A percentile compares a stretch with the other conserved stretches of the same genome.
Conservation (phyloP, 2,888 invertebrate species). For the Tenthredo amoena region DNA sequence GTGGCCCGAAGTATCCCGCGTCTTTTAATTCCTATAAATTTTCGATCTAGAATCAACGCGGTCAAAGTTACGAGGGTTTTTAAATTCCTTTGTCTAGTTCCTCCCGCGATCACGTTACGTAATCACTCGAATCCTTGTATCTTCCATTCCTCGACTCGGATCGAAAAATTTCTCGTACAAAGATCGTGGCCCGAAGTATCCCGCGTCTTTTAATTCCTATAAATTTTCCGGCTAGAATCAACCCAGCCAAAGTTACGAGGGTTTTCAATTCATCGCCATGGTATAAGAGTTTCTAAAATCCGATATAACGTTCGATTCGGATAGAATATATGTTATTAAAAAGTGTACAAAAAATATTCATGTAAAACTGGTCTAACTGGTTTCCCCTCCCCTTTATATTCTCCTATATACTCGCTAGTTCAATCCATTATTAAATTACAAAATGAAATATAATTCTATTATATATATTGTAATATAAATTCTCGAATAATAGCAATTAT, state of each 20-base stretch:
- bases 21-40: neutral
- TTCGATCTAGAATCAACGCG: neutral
- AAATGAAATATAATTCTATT: no score
- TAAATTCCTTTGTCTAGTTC: neutral
- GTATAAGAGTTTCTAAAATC: neutral
- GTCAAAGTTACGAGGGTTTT: neutral
- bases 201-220: neutral
- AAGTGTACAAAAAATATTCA: neutral
- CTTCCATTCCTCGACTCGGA: neutral
- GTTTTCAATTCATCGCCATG: no score
- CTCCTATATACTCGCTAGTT: neutral
- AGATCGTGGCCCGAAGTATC: neutral
- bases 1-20: neutral
- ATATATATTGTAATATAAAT: no score
- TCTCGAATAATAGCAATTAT: no score
- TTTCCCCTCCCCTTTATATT: neutral
- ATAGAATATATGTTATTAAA: neutral
- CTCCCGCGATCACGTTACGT: neutral
- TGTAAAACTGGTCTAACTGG: slow-evolving; percentile 4
- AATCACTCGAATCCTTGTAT: neutral
- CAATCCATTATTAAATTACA: no score
- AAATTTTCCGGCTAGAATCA: neutral
- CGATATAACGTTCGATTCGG: neutral
- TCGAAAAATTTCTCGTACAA: neutral
- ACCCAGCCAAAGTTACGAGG: neutral